Evolutionary conservation across 2,888 invertebrate genomes (phyloP).

Genomic region (Operophtera brumata): DNA sequence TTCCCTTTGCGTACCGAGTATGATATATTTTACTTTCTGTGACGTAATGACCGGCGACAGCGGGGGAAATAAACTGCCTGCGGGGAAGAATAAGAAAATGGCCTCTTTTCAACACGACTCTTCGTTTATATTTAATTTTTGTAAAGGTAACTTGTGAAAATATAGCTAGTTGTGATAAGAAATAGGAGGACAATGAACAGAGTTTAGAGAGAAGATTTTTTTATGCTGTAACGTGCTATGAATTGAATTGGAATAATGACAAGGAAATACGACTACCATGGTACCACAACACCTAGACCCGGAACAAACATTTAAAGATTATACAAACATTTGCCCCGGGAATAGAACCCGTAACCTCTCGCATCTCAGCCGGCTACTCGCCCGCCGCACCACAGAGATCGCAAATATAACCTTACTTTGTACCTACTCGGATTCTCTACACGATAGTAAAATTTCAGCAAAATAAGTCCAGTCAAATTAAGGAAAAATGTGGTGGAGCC

Average conservation of each 20-base stretch:
- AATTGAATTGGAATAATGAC: neutral
- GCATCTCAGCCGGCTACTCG: no score
- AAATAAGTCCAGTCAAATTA: no score
- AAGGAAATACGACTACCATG: neutral
- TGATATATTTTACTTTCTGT: slow-evolving; percentile 48
- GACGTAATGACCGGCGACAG: slow-evolving; percentile 67
- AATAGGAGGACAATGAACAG: neutral
- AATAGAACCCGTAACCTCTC: no score
- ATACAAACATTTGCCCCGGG: no score
- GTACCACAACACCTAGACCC: no score
- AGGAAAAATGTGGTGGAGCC: no score
- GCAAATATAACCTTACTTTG: no score
- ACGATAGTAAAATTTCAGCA: no score
- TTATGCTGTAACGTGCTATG: neutral
- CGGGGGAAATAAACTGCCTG: slow-evolving; percentile 58
- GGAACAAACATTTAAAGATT: no score
- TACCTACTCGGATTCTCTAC: no score
- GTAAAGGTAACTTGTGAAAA: slow-evolving; percentile 35
- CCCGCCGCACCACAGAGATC: no score
- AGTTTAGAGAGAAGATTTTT: neutral
- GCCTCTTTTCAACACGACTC: slow-evolving; percentile 49
- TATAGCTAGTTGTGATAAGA: neutral
- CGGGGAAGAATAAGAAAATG: slow-evolving; percentile 57
- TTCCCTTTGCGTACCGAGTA: slow-evolving; percentile 14
- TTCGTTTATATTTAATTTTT: slow-evolving; percentile 59